Evolutionary conservation across 2,113 vertebrate genomes (phyloP).

Genomic region (Burhinus bistriatus): DNA sequence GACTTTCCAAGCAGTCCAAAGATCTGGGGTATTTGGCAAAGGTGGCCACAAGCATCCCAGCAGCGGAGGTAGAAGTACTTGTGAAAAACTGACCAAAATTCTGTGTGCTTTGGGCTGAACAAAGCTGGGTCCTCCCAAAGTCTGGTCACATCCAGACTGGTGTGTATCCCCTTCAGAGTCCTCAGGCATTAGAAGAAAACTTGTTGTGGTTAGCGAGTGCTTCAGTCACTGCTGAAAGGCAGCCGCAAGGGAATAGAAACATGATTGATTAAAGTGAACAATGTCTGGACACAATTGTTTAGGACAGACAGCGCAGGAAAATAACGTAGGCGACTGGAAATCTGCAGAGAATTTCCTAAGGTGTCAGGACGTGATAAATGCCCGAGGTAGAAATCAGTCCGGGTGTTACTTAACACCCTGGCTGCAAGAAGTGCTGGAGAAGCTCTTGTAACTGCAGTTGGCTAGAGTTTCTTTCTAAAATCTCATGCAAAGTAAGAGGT

Average conservation of each 20-base stretch:
- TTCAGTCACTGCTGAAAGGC: conserved; percentile 4
- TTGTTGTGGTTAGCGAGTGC: not conserved
- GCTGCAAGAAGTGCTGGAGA: not conserved
- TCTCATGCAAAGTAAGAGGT: not conserved
- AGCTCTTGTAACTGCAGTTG: not conserved
- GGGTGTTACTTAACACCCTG: not conserved
- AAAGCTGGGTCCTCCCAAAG: not conserved
- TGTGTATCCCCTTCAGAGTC: not conserved
- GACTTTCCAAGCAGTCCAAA: not conserved
- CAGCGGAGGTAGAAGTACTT: not conserved
- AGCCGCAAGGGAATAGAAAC: not conserved
- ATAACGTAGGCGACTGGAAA: not conserved
- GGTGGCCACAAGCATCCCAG: not conserved
- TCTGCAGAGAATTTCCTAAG: not conserved
- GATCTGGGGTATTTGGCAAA: not conserved
- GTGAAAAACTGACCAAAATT: not conserved
- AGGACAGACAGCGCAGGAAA: not conserved
- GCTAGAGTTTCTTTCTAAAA: not conserved
- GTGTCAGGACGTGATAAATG: not conserved
- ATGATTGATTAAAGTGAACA: not conserved
- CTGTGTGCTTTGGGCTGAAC: not conserved
- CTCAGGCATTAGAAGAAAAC: not conserved
- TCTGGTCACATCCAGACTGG: rapidly evolving
- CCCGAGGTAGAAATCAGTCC: not conserved
- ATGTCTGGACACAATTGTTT: not conserved